phyloP scores from a whole-genome alignment of 2,888 invertebrate genomes.

The Perizoma flavofasciatum region DNA sequence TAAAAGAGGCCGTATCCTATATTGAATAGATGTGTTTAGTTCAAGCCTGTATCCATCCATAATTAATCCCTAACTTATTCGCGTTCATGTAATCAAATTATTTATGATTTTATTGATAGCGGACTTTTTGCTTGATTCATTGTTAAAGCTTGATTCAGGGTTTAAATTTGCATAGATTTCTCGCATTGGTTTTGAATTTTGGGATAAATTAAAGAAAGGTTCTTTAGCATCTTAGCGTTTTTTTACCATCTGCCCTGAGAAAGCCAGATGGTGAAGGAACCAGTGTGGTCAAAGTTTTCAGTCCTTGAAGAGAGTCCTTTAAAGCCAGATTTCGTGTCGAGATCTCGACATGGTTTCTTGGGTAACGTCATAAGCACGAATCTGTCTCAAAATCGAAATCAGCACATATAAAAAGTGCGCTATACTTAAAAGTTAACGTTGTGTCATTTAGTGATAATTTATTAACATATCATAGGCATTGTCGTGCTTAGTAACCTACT shows the following conservation, averaged over 20 bases:
- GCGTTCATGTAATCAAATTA: constrained; percentile 30
- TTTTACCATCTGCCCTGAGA: no score
- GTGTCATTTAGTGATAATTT: constrained; percentile 62
- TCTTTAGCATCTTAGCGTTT: neutral
- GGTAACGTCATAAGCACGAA: neutral
- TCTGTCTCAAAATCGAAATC: neutral
- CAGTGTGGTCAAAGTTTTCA: no score
- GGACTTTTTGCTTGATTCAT: constrained; percentile 22
- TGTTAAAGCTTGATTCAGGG: constrained; percentile 19
- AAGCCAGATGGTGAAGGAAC: no score
- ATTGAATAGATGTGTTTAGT: constrained; percentile 42
- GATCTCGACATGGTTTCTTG: neutral
- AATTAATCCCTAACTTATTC: constrained; percentile 16
- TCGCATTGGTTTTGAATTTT: constrained; percentile 12
- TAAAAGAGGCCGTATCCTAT: constrained; percentile 35
- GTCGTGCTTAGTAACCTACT: constrained; percentile 72
- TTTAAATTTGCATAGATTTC: constrained; percentile 20
- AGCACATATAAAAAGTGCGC: constrained; percentile 12
- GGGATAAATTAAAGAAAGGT: neutral
- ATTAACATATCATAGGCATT: constrained; percentile 78
- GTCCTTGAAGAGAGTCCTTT: no score
- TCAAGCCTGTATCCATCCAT: constrained; percentile 41
- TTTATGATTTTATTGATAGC: constrained; percentile 38
- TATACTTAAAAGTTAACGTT: constrained; percentile 44
- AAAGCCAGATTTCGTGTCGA: neutral